These are phyloP conservation scores for Cheilosia variabilis DNA, from an alignment of 2,888 invertebrate genomes.

Conservation along the genomic window DNA sequence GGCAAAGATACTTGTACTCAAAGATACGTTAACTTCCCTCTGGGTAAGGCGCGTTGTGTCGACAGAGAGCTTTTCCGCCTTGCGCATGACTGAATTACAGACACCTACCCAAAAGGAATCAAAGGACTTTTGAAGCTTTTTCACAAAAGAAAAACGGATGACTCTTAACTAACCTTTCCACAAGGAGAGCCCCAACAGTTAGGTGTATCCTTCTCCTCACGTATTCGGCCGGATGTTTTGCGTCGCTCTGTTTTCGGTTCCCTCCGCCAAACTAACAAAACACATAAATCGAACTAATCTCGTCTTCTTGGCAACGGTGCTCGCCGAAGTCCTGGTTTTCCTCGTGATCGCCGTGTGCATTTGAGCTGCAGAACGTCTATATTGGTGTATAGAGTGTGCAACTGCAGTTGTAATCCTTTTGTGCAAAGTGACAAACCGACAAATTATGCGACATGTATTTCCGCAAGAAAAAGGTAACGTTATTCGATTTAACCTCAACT, in stretches of 20 bases:
- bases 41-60: background rate
- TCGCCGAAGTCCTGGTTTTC: conserved; percentile 65
- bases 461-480: conserved; percentile 70
- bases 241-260: conserved; percentile 66
- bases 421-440: background rate
- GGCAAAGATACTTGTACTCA: conserved; percentile 5
- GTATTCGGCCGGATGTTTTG: conserved; percentile 70
- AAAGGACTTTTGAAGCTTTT: conserved; percentile 28
- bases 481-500: background rate
- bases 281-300: conserved; percentile 66
- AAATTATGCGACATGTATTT: conserved; percentile 69
- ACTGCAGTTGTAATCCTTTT: conserved; percentile 17
- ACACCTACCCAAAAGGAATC: conserved; percentile 11
- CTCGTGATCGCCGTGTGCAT: conserved; percentile 65
- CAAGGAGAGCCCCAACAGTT: conserved; percentile 61
- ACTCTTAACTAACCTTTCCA: conserved; percentile 70
- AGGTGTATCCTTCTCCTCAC: conserved; percentile 62
- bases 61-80: conserved; percentile 40
- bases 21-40: conserved; percentile 38
- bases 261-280: conserved; percentile 67
- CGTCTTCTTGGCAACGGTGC: conserved; percentile 66
- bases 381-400: conserved; percentile 19
- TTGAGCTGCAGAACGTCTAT: conserved; percentile 20
- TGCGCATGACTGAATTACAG: conserved; percentile 62
- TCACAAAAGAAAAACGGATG: conserved; percentile 22